phyloP scores from a whole-genome alignment of 2,113 vertebrate species.

The Pteronura brasiliensis region DNA sequence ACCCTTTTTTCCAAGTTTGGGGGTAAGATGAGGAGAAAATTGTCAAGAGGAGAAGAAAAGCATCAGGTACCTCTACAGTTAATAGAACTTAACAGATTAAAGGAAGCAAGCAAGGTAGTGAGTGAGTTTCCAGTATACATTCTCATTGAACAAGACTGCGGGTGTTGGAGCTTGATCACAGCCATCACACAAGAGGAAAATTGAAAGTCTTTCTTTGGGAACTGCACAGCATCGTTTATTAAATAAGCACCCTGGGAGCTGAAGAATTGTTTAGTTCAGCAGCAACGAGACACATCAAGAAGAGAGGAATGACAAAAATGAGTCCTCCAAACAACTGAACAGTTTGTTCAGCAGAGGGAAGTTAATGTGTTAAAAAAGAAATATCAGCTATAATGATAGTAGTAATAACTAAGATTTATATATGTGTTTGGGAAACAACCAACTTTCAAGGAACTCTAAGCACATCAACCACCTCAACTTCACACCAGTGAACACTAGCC shows the following conservation, averaged over 20 bases:
- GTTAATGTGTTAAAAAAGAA: slow-evolving; percentile 50
- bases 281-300: slow-evolving; percentile 10
- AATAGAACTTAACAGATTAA: slow-evolving; percentile 37
- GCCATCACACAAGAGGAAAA: slow-evolving; percentile 45
- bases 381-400: background rate
- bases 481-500: background rate
- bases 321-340: slow-evolving; percentile 30
- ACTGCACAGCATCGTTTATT: slow-evolving; percentile 58
- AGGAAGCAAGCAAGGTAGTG: background rate
- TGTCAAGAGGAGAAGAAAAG: background rate
- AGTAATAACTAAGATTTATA: slow-evolving; percentile 9
- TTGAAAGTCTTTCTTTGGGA: slow-evolving; percentile 57
- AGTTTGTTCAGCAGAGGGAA: slow-evolving; percentile 34
- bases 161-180: slow-evolving; percentile 44
- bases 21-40: background rate
- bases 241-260: slow-evolving; percentile 63
- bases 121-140: background rate
- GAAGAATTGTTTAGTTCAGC: slow-evolving; percentile 51
- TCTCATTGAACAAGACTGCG: slow-evolving; percentile 43
- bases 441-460: background rate
- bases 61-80: background rate
- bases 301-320: background rate
- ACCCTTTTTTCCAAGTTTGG: background rate
- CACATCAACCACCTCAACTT: background rate
- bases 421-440: slow-evolving; percentile 20